Percentiles rank a stretch among this genome's conserved stretches.
Evolutionary conservation across 2,113 vertebrate species (phyloP).

Genomic region (Peromyscus maniculatus): DNA sequence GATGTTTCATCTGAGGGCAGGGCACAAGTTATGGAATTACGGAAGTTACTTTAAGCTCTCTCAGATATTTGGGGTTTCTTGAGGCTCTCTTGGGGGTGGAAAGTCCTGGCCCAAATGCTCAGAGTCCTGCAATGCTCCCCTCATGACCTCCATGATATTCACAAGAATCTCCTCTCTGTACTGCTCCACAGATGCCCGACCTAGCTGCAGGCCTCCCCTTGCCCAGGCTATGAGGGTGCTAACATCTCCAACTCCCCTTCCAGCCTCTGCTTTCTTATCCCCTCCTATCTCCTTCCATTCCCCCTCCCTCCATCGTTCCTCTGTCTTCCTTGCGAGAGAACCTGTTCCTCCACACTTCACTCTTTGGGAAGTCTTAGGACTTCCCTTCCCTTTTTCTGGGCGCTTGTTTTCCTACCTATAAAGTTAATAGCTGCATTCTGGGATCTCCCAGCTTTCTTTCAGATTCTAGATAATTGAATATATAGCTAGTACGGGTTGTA

Average conservation of each 20-base stretch:
- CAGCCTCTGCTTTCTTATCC: no score
- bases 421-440: background rate
- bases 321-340: background rate
- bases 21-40: background rate
- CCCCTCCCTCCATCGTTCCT: background rate
- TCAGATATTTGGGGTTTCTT: background rate
- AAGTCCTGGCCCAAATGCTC: background rate
- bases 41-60: background rate
- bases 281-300: no score
- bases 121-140: background rate
- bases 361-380: background rate
- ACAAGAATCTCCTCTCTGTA: background rate
- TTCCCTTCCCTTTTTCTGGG: no score
- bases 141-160: background rate
- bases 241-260: background rate
- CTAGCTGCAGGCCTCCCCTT: background rate
- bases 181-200: background rate
- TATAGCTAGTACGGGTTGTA: background rate
- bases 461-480: background rate
- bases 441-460: background rate
- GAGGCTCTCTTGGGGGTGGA: background rate
- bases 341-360: background rate
- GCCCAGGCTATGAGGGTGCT: background rate
- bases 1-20: background rate
- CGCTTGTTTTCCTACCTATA: background rate